phyloP scores from a whole-genome alignment of 2,797 vertebrate species.

The Gambelia wislizenii region DNA sequence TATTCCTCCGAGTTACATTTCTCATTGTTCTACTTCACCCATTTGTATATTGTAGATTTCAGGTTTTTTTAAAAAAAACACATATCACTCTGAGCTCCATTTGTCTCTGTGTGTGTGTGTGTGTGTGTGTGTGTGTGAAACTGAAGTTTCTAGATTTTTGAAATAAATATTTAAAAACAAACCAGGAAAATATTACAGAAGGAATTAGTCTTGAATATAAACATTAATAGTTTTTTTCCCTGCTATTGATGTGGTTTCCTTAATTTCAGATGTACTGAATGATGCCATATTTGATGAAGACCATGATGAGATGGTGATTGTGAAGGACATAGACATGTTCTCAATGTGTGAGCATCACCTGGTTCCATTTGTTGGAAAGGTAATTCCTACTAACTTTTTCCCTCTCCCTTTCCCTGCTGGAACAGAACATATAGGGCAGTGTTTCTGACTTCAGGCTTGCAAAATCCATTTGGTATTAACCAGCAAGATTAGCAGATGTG shows the following conservation, averaged over 20 bases:
- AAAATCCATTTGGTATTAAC: not conserved
- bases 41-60: not conserved
- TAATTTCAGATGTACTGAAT: slow-evolving; percentile 90
- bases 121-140: not conserved
- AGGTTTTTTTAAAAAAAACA: not conserved
- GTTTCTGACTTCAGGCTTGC: too few species aligned
- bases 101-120: not conserved
- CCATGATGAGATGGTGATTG: slow-evolving; percentile 99
- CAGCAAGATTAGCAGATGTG: not conserved
- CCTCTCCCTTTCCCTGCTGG: not conserved
- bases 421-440: not conserved
- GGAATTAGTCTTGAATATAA: too few species aligned
- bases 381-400: slow-evolving; percentile 73
- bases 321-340: slow-evolving; percentile 99
- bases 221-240: not conserved
- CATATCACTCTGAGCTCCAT: too few species aligned
- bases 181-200: too few species aligned
- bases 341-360: slow-evolving; percentile 99
- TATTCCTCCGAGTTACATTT: too few species aligned
- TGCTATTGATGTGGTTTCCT: slow-evolving; percentile 46
- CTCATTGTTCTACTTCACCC: too few species aligned
- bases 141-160: not conserved
- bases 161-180: not conserved
- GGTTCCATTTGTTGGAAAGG: slow-evolving; percentile 96
- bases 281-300: slow-evolving; percentile 98